Base-by-base conservation (phyloP, 2,797 vertebrate species). In the Gallinago nigripennis region DNA sequence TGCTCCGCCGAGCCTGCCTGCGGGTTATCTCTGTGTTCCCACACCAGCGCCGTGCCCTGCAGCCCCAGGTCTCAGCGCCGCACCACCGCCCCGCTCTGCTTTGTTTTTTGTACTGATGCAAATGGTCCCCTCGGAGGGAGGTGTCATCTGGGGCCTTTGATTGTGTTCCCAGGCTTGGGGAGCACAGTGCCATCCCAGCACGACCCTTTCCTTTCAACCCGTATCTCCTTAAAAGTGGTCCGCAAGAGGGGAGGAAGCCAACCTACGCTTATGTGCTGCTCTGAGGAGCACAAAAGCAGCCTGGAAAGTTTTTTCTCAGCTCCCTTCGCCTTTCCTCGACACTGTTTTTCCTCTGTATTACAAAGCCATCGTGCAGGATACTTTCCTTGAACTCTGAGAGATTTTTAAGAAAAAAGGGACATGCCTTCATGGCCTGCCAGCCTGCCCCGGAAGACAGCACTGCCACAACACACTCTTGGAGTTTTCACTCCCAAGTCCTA, bases 21-120 rank as follows among this genome's bases (percentile, higher is more conserved):
- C 1, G 13, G 35, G 56, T 39, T 31, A 11, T 35, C 58, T 50
- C 60, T 9, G 3, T 1, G 8, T 82, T 82, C 72, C 60, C 84
- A 53, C 45, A 20, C 35, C 27, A 33, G 70, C 4, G 0, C 35
- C 1, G 1, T 3, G 27, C 46, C 56, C 56, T 31, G 24, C 63
- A 31, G 72, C 51, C 64, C 35, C 5, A 2, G 6, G 12, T 45
- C 76, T 37, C 69, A 50, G 46, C 2, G 1, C 39, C 7, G 2
- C 8, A 10, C 50, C 56, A 27, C 0, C 0, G 72, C 54, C 41
- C 25, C 4, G 1, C 19, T 61, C 50, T 0, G 6, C 64, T 79
- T 73, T 63, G 77, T 27, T 76, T 75, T 76, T 66, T 66, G 78
- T 80, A 57, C 85, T 7, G 57, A 82, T 80, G 58, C 28, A 65